Percentiles rank a stretch among this genome's conserved stretches.
These are phyloP conservation scores for Acrocera orbiculus DNA, from an alignment of 2,888 invertebrate genomes.

Conservation along the genomic window DNA sequence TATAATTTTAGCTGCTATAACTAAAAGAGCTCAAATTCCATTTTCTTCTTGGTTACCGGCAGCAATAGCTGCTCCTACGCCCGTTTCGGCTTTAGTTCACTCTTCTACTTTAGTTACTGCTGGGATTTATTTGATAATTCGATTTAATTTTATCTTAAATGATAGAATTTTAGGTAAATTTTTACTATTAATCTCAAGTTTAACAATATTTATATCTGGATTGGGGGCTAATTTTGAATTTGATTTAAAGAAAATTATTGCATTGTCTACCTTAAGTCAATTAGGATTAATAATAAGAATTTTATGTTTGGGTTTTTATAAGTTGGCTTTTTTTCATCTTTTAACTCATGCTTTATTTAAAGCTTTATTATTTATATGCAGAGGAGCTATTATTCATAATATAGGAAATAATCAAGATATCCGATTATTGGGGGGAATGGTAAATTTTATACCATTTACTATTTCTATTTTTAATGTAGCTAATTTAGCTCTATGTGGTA, in stretches of 20 bases:
- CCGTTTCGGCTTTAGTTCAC: slow-evolving; percentile 56
- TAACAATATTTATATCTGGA: slow-evolving; percentile 44
- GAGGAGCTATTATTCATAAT: slow-evolving; percentile 49
- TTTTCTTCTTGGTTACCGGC: slow-evolving; percentile 60
- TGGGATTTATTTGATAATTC: slow-evolving; percentile 55
- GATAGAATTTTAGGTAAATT: slow-evolving; percentile 30
- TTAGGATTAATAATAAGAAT: slow-evolving; percentile 53
- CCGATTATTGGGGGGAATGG: slow-evolving; percentile 39
- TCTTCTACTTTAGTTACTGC: slow-evolving; percentile 65
- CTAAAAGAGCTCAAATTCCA: slow-evolving; percentile 66
- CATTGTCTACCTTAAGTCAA: slow-evolving; percentile 57
- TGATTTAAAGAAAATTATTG: slow-evolving; percentile 66
- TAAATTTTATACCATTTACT: slow-evolving; percentile 35
- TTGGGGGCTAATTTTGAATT: slow-evolving; percentile 43
- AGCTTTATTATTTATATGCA: slow-evolving; percentile 54
- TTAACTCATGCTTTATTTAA: slow-evolving; percentile 60
- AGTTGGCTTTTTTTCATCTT: slow-evolving; percentile 53
- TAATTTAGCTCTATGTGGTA: slow-evolving; percentile 43
- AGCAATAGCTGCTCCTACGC: slow-evolving; percentile 60
- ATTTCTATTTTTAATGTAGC: slow-evolving; percentile 34
- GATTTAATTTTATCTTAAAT: slow-evolving; percentile 38
- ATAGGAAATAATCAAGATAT: slow-evolving; percentile 47
- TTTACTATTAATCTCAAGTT: slow-evolving; percentile 37
- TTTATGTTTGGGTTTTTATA: slow-evolving; percentile 36
- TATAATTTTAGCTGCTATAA: slow-evolving; percentile 41